A percentile compares a stretch with the other conserved stretches of the same genome.
Evolutionary conservation across 2,888 invertebrate genomes (phyloP).

Genomic region (Coleophora flavipennella): DNA sequence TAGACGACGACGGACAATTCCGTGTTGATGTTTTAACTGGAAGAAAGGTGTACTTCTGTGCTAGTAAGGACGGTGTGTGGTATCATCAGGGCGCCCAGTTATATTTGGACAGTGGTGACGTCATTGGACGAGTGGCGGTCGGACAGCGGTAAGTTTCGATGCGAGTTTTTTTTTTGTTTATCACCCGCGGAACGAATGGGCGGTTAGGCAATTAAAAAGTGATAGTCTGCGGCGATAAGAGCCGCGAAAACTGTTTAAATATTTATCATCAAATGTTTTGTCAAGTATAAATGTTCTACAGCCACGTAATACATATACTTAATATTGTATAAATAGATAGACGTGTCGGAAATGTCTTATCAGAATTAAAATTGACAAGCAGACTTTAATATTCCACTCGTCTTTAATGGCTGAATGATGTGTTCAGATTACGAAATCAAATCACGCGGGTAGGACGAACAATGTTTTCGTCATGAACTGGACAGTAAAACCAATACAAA

Average conservation of each 20-base stretch:
- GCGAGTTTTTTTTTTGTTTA: constrained; percentile 2
- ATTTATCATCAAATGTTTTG: too few species aligned
- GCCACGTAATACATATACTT: too few species aligned
- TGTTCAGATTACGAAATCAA: too few species aligned
- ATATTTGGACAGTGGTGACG: constrained; percentile 61
- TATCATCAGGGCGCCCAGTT: constrained; percentile 47
- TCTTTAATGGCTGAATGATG: too few species aligned
- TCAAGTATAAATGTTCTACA: too few species aligned
- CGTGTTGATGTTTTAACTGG: not conserved
- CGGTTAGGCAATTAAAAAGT: not conserved
- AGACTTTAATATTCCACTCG: too few species aligned
- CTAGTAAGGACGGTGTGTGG: constrained; percentile 43
- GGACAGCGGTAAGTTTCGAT: constrained; percentile 33
- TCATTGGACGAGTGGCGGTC: constrained; percentile 30
- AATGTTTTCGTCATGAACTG: too few species aligned
- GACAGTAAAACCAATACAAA: too few species aligned
- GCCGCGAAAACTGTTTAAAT: not conserved
- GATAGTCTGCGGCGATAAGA: not conserved
- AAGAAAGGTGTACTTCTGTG: constrained; percentile 50
- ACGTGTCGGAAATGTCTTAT: too few species aligned
- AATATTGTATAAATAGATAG: too few species aligned
- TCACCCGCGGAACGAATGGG: not conserved
- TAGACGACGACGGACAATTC: not conserved
- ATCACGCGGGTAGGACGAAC: too few species aligned
- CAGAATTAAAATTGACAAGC: too few species aligned